phyloP scores from a whole-genome alignment of 2,113 vertebrate genomes.

The Tachuris rubrigastra region DNA sequence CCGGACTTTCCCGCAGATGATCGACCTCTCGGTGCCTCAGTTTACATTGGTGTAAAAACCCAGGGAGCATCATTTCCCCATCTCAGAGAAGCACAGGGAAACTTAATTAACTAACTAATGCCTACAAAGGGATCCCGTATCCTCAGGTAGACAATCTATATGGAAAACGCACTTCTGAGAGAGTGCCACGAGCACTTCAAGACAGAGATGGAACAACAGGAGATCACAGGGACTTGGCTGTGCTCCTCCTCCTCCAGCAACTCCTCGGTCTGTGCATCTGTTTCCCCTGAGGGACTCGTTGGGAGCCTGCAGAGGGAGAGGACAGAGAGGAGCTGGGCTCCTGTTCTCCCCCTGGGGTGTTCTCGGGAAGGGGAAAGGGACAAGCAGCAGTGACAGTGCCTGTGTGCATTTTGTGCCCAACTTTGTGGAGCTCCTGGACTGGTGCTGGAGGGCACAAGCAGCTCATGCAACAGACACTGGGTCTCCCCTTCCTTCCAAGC shows the following conservation, averaged over 20 bases:
- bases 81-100: neutral
- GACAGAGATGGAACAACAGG: neutral
- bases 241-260: neutral
- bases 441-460: neutral
- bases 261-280: neutral
- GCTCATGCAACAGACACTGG: fast-evolving
- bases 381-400: fast-evolving
- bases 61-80: neutral
- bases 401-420: fast-evolving
- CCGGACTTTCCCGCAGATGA: neutral
- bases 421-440: neutral
- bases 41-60: neutral
- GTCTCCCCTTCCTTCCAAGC: neutral
- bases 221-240: neutral
- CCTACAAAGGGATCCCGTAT: neutral
- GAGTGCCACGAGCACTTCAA: neutral
- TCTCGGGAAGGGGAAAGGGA: neutral
- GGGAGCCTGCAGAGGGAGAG: neutral
- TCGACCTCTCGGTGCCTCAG: neutral
- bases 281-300: neutral
- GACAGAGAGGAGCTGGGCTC: fast-evolving
- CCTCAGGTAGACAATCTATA: conserved; percentile 50
- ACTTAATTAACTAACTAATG: conserved; percentile 27
- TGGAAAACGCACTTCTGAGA: neutral
- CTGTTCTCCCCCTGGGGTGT: fast-evolving